Evolutionary conservation across 92 coral and sea anemone genomes (phyloP).

Genomic region (Actinostola sp.): DNA sequence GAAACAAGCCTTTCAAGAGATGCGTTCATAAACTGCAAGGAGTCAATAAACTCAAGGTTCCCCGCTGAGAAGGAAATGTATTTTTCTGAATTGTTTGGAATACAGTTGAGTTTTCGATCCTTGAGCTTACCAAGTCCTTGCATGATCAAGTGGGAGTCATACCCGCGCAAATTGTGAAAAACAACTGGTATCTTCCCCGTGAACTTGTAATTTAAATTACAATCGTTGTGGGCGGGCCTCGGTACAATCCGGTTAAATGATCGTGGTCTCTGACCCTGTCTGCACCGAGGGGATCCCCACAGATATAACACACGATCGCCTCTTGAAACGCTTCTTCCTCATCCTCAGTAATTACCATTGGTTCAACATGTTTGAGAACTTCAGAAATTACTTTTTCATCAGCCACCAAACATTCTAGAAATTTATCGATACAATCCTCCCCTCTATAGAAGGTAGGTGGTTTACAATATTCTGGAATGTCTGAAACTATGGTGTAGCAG

Average conservation of each 20-base stretch:
- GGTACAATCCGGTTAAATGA: constrained; percentile 30
- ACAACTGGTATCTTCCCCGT: constrained; percentile 41
- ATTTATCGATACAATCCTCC: constrained; percentile 7
- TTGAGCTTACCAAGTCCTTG: constrained; percentile 51
- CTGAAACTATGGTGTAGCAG: constrained; percentile 7
- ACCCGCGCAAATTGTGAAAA: no score
- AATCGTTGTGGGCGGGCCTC: constrained; percentile 32
- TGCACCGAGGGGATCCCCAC: constrained; percentile 3
- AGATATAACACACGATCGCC: constrained; percentile 8
- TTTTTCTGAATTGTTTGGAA: constrained; percentile 59
- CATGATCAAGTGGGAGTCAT: no score
- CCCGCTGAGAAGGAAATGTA: constrained; percentile 60
- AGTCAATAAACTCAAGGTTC: constrained; percentile 36
- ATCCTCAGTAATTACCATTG: background rate
- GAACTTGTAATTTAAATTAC: constrained; percentile 33
- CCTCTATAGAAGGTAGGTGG: constrained; percentile 1
- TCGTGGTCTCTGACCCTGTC: constrained; percentile 33
- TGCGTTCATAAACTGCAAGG: constrained; percentile 43
- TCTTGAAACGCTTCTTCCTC: constrained; percentile 1
- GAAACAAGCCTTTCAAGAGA: constrained; percentile 28
- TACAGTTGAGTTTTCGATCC: constrained; percentile 34
- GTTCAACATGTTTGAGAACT: no score
- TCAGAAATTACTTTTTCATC: no score
- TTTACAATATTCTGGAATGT: background rate
- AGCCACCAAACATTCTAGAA: no score